A percentile compares a stretch with the other conserved stretches of the same genome.
phyloP scores from a whole-genome alignment of 2,113 vertebrate species.

The Vimba vimba region DNA sequence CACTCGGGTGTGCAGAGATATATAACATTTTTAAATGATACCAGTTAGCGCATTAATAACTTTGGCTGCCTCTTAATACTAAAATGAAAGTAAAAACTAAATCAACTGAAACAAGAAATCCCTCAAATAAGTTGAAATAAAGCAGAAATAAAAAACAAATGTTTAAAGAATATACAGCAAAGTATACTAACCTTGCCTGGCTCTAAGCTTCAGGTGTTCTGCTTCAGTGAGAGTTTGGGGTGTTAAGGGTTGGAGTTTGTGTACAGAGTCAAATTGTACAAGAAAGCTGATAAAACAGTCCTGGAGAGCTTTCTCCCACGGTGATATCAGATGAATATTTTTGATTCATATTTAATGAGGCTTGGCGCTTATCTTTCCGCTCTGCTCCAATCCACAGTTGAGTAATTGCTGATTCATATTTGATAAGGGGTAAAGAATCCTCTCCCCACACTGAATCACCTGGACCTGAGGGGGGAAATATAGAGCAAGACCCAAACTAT shows the following conservation, averaged over 20 bases:
- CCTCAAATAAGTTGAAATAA: not conserved
- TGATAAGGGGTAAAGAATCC: constrained; percentile 31
- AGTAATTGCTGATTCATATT: constrained; percentile 44
- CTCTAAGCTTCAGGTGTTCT: not conserved
- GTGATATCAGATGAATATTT: constrained; percentile 37
- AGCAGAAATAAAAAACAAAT: not conserved
- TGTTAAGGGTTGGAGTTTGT: not conserved
- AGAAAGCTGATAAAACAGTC: constrained; percentile 21
- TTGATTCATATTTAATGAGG: constrained; percentile 51
- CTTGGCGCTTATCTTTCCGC: constrained; percentile 29
- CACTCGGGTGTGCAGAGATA: not conserved
- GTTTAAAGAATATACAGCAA: not conserved
- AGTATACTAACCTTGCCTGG: not conserved
- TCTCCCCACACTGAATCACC: constrained; percentile 7
- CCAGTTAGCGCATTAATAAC: not conserved
- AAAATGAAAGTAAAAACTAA: not conserved
- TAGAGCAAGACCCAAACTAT: not conserved
- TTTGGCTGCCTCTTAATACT: not conserved
- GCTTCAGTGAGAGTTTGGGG: not conserved
- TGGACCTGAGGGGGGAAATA: constrained; percentile 22
- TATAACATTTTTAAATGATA: not conserved
- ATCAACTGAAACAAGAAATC: not conserved
- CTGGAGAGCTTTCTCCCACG: not conserved
- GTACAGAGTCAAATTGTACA: constrained; percentile 18
- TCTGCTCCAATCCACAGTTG: constrained; percentile 28